These are phyloP conservation scores for Poeciliopsis retropinna DNA, from an alignment of 2,113 vertebrate species.

Conservation along the genomic window DNA sequence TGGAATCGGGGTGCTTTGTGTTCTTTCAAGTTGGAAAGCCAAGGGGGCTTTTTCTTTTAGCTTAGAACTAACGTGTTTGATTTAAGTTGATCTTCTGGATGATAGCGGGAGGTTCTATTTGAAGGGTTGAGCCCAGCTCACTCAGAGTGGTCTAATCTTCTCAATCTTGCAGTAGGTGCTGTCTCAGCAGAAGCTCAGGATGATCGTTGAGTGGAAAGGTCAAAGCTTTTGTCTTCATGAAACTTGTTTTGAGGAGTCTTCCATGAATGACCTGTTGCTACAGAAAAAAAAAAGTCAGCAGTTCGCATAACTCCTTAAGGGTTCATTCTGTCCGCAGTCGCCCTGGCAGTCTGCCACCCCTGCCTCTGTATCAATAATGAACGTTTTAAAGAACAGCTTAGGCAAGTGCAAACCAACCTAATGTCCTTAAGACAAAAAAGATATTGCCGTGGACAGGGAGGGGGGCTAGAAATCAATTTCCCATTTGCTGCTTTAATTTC, in stretches of 20 bases:
- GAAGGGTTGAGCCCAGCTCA: slow-evolving; percentile 62
- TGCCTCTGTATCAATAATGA: slow-evolving; percentile 80
- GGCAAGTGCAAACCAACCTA: slow-evolving; percentile 80
- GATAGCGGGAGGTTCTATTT: slow-evolving; percentile 64
- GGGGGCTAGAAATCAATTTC: slow-evolving; percentile 85
- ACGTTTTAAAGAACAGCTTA: slow-evolving; percentile 84
- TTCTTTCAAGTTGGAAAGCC: slow-evolving; percentile 46
- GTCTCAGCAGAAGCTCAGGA: slow-evolving; percentile 66
- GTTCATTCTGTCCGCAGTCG: slow-evolving; percentile 63
- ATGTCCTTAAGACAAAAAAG: slow-evolving; percentile 87
- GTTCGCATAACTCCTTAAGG: slow-evolving; percentile 44
- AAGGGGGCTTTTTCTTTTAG: slow-evolving; percentile 45
- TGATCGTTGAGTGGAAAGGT: slow-evolving; percentile 57
- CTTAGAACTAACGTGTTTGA: slow-evolving; percentile 64
- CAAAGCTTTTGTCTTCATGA: slow-evolving; percentile 59
- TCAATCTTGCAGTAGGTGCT: slow-evolving; percentile 62
- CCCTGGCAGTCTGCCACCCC: slow-evolving; percentile 70
- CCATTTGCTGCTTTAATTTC: slow-evolving; percentile 88
- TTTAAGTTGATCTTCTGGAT: slow-evolving; percentile 55
- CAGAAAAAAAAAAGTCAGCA: slow-evolving; percentile 30
- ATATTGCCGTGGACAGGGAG: slow-evolving; percentile 82
- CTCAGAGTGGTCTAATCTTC: slow-evolving; percentile 59
- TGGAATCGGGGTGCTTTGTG: slow-evolving; percentile 47
- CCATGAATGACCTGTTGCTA: slow-evolving; percentile 64
- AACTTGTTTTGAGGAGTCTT: slow-evolving; percentile 67